Evolutionary conservation across 2,797 vertebrate genomes (phyloP), one percentile per base, ranked within the genome.

Genomic region (Phataginus tetradactyla): DNA sequence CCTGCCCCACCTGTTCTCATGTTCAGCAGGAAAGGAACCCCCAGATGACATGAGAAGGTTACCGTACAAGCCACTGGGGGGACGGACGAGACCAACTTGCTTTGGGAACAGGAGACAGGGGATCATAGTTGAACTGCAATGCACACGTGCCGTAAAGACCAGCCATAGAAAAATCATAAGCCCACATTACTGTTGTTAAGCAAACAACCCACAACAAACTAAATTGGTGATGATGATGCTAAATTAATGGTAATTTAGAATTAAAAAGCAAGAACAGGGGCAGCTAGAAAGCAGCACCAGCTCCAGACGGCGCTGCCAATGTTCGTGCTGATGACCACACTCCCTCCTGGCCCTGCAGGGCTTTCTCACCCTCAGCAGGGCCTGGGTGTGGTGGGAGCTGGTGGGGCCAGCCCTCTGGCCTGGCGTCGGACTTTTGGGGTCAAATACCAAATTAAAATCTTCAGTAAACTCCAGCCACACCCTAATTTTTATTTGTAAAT

Each of bases 111-210:
- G 53, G 53, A 23, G 59, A 29, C 0, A 45, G 59, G 88, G 72
- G 92, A 94, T 95, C 94, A 83, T 42, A 18, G 4, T 15, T 20
- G 63, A 78, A 49, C 20, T 12, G 86, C 34, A 32, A 4, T 61
- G 14, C 15, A 2, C 29, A 27, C 9, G 0, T 51, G 81, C 81
- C 83, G 68, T 80, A 69, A 71, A 90, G 29, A 80, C 71, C 93
- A 86, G 81, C 75, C 88, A 53, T 1, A 63, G 95, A 92, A 83
- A 90, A 96, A 86, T 59, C 75, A 49, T 71, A 78, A 96, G 63
- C 77, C 85, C 85, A 91, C 94, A 95, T 92, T 86, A 84, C 94
- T 92, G 93, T 79, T 83, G 90, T 97, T 93, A 91, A 96, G 95
- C 96, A 90, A 97, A 95, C 93, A 94, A 71, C 69, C 86, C 90